Evolutionary conservation across 2,888 invertebrate species (phyloP).

Genomic region (Halictus quadricinctus): DNA sequence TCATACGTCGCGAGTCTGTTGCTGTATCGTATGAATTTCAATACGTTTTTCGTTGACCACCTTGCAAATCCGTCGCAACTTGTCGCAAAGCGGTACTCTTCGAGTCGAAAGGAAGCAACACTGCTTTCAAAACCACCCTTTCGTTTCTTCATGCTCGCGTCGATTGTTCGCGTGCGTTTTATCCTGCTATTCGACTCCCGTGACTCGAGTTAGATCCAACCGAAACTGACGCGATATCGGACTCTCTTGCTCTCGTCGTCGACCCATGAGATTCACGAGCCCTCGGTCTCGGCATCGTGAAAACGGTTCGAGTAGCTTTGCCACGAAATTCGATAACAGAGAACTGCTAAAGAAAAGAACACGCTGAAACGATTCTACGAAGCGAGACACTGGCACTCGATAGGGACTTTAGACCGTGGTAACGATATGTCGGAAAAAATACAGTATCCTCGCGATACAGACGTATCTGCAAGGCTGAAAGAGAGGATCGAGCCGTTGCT

Average conservation of each 20-base stretch:
- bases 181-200: background rate
- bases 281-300: background rate
- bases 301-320: background rate
- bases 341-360: background rate
- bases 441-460: constrained; percentile 41
- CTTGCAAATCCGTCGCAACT: background rate
- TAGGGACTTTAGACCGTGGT: constrained; percentile 55
- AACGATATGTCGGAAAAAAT: constrained; percentile 42
- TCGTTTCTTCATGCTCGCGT: background rate
- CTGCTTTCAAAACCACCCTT: no score
- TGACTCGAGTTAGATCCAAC: background rate
- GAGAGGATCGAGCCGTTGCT: background rate
- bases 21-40: background rate
- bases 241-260: background rate
- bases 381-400: constrained; percentile 1
- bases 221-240: background rate
- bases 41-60: no score
- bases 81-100: background rate
- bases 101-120: no score
- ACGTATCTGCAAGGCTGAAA: constrained; percentile 17
- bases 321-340: background rate
- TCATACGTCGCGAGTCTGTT: no score
- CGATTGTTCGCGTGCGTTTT: background rate
- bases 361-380: background rate
- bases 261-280: background rate